These are phyloP conservation scores for Drosophila emarginata DNA, from an alignment of 2,888 invertebrate genomes.

Conservation along the genomic window DNA sequence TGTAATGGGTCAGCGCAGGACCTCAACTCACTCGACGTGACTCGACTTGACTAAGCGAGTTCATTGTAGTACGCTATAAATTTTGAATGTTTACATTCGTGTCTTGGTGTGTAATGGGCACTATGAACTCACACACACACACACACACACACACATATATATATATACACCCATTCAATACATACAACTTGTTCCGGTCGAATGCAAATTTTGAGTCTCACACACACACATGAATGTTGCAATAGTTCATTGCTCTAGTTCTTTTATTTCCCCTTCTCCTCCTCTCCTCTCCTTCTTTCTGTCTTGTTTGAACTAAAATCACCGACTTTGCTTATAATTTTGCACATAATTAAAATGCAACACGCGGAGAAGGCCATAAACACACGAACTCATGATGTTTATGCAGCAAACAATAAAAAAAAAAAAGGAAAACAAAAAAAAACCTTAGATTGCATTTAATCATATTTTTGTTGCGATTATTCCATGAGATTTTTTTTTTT, in stretches of 20 bases:
- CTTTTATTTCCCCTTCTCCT: neutral
- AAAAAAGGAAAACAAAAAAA: neutral
- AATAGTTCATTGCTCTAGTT: conserved; percentile 68
- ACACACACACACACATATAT: conserved; percentile 29
- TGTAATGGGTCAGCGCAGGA: conserved; percentile 60
- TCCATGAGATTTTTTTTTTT: no score
- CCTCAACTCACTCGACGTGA: neutral
- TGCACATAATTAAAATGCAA: conserved; percentile 49
- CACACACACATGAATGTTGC: conserved; percentile 5
- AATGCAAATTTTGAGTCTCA: conserved; percentile 49
- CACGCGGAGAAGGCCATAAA: conserved; percentile 13
- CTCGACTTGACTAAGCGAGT: conserved; percentile 23
- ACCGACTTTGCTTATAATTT: conserved; percentile 25
- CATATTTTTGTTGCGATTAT: conserved; percentile 36
- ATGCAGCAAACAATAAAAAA: conserved; percentile 37
- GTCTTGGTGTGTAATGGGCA: conserved; percentile 60
- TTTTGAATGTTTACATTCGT: conserved; percentile 71
- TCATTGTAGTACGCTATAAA: conserved; percentile 43
- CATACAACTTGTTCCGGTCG: conserved; percentile 60
- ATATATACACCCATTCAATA: conserved; percentile 11
- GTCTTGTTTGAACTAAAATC: neutral
- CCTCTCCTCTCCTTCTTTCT: neutral
- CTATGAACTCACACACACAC: conserved; percentile 61
- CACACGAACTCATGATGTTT: conserved; percentile 4
- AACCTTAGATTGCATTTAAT: conserved; percentile 59